Conservation (phyloP, 1,140 invertebrate genomes). For the Apocrypta bakeri region DNA sequence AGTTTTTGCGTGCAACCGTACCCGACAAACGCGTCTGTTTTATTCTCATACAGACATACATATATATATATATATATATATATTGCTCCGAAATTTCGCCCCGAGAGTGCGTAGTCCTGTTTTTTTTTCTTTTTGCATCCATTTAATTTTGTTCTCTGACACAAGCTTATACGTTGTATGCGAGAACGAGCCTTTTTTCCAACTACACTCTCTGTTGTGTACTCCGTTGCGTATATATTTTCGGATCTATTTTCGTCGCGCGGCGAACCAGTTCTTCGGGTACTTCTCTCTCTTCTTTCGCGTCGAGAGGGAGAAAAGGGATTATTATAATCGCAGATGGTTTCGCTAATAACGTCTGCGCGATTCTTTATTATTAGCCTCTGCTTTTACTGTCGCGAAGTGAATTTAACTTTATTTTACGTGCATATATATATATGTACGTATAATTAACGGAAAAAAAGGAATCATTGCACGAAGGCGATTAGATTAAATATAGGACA, state of each 20-base stretch:
- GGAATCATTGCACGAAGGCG: not conserved
- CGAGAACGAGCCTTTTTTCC: not conserved
- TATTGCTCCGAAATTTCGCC: not conserved
- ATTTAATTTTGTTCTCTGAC: not conserved
- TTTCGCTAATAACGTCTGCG: not conserved
- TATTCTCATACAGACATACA: slow-evolving; percentile 6
- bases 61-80: not conserved
- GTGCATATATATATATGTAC: too few species aligned
- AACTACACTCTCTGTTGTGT: not conserved
- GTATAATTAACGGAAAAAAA: not conserved
- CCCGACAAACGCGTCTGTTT: not conserved
- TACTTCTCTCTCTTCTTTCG: too few species aligned
- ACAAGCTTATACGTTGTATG: too few species aligned
- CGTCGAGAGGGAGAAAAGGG: not conserved
- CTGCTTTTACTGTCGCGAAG: too few species aligned
- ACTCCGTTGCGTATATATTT: not conserved
- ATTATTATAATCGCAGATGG: slow-evolving; percentile 6
- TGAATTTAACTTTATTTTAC: too few species aligned
- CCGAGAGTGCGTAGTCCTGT: not conserved
- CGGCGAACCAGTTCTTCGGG: not conserved
- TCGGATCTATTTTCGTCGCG: slow-evolving; percentile 13
- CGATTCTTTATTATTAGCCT: not conserved
- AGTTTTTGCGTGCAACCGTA: slow-evolving; percentile 3
- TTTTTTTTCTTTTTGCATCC: not conserved
- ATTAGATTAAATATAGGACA: not conserved